Percentiles rank a stretch among this genome's conserved stretches.
phyloP scores from a whole-genome alignment of 2,888 invertebrate species.

The Doris montereyensis region DNA sequence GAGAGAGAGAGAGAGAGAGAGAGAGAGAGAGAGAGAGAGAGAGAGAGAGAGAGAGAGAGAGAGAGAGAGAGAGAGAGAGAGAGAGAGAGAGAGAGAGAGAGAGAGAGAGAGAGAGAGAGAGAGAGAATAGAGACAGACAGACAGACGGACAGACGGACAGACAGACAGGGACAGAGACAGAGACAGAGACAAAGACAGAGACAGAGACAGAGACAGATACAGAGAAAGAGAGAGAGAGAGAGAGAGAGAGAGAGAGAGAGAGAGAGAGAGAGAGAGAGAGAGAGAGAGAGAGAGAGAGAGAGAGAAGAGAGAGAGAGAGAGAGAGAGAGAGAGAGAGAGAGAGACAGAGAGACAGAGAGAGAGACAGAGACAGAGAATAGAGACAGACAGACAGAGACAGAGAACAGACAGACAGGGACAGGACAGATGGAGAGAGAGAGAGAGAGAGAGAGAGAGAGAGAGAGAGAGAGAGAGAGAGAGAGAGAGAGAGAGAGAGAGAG shows the following conservation, averaged over 20 bases:
- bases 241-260: not conserved
- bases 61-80: not conserved
- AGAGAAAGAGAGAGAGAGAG: not conserved
- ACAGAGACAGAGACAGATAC: not conserved
- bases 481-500: not conserved
- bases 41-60: not conserved
- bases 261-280: not conserved
- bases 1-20: not conserved
- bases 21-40: not conserved
- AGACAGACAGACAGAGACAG: not conserved
- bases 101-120: not conserved
- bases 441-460: slow-evolving; percentile 12
- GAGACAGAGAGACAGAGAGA: not conserved
- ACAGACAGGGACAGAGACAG: not conserved
- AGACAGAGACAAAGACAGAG: not conserved
- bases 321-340: not conserved
- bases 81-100: not conserved
- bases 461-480: slow-evolving; percentile 1
- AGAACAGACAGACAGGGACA: not conserved
- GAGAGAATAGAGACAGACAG: not conserved
- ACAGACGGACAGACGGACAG: not conserved
- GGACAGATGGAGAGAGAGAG: slow-evolving; percentile 9
- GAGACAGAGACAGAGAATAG: slow-evolving; percentile 1
- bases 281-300: not conserved
- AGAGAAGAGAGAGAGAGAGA: not conserved